phyloP scores from a whole-genome alignment of 1,140 invertebrate species.

The Drosophila mayri region DNA sequence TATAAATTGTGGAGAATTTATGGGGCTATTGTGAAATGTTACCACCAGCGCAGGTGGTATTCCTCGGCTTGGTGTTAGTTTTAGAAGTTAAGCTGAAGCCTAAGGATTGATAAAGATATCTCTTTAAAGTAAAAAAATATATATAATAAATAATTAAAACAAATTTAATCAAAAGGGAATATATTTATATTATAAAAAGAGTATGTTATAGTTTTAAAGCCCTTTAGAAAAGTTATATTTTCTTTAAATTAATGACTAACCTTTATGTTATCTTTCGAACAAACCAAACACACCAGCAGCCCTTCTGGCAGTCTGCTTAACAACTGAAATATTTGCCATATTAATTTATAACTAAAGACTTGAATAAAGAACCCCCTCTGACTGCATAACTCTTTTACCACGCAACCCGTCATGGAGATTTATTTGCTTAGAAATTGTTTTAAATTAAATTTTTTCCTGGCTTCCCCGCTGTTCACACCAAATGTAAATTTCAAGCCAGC shows the following conservation, averaged over 20 bases:
- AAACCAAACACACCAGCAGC: background rate
- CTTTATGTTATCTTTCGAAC: background rate
- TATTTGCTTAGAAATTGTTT: slow-evolving; percentile 35
- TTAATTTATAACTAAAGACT: background rate
- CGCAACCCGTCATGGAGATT: slow-evolving; percentile 22
- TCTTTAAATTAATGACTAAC: background rate
- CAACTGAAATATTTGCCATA: background rate
- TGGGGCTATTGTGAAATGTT: slow-evolving; percentile 62
- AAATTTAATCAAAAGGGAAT: too few relatives aligned
- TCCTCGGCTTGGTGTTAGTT: slow-evolving; percentile 10
- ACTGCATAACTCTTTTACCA: background rate
- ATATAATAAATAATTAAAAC: background rate
- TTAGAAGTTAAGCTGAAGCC: background rate
- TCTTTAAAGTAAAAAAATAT: background rate
- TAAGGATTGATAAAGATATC: background rate
- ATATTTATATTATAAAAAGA: too few relatives aligned
- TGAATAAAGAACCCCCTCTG: background rate
- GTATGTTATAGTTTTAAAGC: background rate
- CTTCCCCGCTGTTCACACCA: slow-evolving; percentile 14
- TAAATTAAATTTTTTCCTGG: slow-evolving; percentile 34
- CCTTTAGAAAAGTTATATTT: background rate
- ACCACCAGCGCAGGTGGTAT: slow-evolving; percentile 47
- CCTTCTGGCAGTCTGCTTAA: background rate
- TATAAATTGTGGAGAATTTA: slow-evolving; percentile 77
- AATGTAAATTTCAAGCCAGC: slow-evolving; percentile 42